Base-by-base conservation (phyloP, 2,797 vertebrate genomes). In the Cossypha heuglini region DNA sequence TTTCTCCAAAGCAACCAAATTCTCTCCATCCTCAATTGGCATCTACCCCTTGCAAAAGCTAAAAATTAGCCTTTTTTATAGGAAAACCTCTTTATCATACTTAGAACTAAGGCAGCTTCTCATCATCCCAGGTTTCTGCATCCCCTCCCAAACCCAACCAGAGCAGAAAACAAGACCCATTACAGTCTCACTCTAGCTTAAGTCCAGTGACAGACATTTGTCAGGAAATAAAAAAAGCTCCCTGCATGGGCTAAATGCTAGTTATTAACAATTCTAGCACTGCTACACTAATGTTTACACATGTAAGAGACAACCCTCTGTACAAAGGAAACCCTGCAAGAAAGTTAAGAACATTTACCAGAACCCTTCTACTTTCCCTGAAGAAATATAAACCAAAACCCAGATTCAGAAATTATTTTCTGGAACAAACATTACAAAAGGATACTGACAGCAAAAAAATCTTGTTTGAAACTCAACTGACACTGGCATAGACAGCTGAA, bases 261-360 rank as follows among this genome's bases (percentile, higher is more conserved):
- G 16, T n/a, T 48, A 71, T 11, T 64, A 74, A 42, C 21, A 42
- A 49, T 29, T 59, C 25, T 33, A 33, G 31, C 26, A 64, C 28
- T 10, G 3, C 26, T 48, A 15, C n/a, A 26, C 22, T 55, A 51
- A 77, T 6, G 6, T 42, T 58, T 37, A 48, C 2, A 55, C 0
- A 0, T 11, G 2, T n/a, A 79, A 86, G 72, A 80, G 38, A 67
- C 1, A 1, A 71, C 37, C 10, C 4, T 25, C 20, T 29, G 17
- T 21, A 58, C 9, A 42, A 72, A 76, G 3, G 1, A 69, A 84
- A 76, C 2, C 16, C 26, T 43, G 16, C 18, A 61, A 54, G 19
- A 13, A 86, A 84, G 33, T 68, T 77, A 72, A 59, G 33, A 59
- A 31, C 28, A 17, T 20, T 73, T 52, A 35, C 2, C 6, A 2